Percentiles rank a stretch among this genome's conserved stretches.
These are phyloP conservation scores for Apteryx owenii DNA, from an alignment of 2,113 vertebrate genomes.

Conservation along the genomic window DNA sequence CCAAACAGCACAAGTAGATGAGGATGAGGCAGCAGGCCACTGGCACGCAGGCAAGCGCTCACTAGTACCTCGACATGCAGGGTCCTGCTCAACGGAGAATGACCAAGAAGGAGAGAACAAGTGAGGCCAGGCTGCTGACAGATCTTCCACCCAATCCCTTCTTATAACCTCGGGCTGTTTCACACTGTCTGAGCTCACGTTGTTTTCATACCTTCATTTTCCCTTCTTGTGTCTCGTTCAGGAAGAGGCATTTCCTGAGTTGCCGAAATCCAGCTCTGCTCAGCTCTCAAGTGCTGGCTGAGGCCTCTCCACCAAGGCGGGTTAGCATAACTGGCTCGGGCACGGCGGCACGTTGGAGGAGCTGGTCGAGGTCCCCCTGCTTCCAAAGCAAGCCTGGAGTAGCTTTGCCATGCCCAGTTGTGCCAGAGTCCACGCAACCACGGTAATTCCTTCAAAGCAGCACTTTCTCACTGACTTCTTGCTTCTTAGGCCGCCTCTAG, in stretches of 20 bases:
- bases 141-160: not conserved
- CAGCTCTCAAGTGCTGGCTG: not conserved
- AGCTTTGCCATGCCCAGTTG: not conserved
- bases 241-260: not conserved
- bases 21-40: not conserved
- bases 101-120: accelerated
- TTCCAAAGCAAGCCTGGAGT: not conserved
- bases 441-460: no score
- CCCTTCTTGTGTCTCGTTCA: accelerated
- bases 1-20: not conserved
- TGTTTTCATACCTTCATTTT: not conserved
- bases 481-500: no score
- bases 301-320: accelerated
- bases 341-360: no score
- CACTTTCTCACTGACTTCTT: no score
- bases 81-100: accelerated
- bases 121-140: not conserved
- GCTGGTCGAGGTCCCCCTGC: not conserved
- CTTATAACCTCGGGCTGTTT: not conserved
- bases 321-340: no score
- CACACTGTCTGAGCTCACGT: not conserved
- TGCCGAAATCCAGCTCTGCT: not conserved
- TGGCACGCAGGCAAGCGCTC: not conserved
- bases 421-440: no score
- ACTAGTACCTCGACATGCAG: not conserved